A percentile compares a stretch with the other conserved stretches of the same genome.
phyloP scores from a whole-genome alignment of 2,113 vertebrate species.

The Oreocharis arfaki region DNA sequence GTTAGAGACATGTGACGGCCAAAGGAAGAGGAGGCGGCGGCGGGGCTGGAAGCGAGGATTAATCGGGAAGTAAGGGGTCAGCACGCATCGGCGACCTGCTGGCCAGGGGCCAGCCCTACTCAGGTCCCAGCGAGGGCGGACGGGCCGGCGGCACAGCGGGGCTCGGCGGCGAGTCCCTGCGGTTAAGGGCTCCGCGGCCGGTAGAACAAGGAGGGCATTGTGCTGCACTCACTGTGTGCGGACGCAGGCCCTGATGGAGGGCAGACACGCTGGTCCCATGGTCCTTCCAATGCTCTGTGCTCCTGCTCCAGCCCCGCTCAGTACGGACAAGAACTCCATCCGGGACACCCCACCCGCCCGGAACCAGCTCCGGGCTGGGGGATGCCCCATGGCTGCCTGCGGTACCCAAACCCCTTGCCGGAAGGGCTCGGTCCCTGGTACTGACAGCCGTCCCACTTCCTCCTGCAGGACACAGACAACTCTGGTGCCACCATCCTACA shows the following conservation, averaged over 20 bases:
- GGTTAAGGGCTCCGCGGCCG: not conserved
- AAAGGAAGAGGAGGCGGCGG: not conserved
- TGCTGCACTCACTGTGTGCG: not conserved
- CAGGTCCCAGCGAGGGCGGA: not conserved
- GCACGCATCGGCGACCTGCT: not conserved
- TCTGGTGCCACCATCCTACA: constrained; percentile 94
- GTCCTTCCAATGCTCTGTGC: not conserved
- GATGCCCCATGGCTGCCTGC: not conserved
- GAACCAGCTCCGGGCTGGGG: not conserved
- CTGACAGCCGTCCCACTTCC: not conserved
- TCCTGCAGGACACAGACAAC: constrained; percentile 85
- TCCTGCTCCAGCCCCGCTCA: not conserved
- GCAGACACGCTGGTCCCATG: not conserved
- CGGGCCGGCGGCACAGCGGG: not conserved
- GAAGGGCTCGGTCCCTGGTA: not conserved
- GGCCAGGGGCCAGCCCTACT: not conserved
- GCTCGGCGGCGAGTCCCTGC: not conserved
- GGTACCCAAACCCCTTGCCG: not conserved
- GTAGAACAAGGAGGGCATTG: not conserved
- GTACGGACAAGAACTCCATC: not conserved
- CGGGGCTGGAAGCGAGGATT: not conserved
- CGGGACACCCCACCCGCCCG: not conserved
- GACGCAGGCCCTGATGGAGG: not conserved
- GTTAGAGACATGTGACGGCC: constrained; percentile 30
- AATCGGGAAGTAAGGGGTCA: not conserved